phyloP scores from a whole-genome alignment of 1,140 invertebrate species.

The Meloidogyne hapla region DNA sequence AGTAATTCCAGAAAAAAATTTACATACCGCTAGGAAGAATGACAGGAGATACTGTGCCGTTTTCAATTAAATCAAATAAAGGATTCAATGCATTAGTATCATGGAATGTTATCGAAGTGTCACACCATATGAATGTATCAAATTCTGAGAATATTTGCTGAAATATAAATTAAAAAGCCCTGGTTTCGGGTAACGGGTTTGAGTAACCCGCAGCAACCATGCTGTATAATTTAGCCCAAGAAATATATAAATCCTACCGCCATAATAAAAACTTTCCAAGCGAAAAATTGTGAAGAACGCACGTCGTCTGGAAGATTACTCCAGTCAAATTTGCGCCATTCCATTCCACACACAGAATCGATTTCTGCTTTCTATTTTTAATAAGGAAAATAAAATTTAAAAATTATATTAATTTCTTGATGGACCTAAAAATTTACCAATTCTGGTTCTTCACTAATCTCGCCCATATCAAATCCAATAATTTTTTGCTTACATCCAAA shows the following conservation, averaged over 20 bases:
- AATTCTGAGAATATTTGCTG: slow-evolving; percentile 10
- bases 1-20: too few species aligned
- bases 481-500: not conserved
- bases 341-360: not conserved
- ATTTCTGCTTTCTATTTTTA: not conserved
- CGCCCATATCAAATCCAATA: not conserved
- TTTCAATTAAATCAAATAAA: not conserved
- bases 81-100: not conserved
- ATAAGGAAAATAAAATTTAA: not conserved
- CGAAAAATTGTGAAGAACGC: not conserved
- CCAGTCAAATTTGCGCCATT: slow-evolving; percentile 10
- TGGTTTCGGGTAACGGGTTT: too few species aligned
- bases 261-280: slow-evolving; percentile 10
- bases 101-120: not conserved
- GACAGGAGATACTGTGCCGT: not conserved
- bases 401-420: not conserved
- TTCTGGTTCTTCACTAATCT: not conserved
- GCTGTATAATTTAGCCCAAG: too few species aligned
- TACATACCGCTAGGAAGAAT: not conserved
- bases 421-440: too few species aligned
- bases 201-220: too few species aligned
- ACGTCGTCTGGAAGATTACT: not conserved
- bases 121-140: slow-evolving; percentile 14
- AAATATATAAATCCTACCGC: too few species aligned
- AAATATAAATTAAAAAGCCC: not conserved